Conservation (phyloP, 2,888 invertebrate genomes). For the Nomada ruficornis region DNA sequence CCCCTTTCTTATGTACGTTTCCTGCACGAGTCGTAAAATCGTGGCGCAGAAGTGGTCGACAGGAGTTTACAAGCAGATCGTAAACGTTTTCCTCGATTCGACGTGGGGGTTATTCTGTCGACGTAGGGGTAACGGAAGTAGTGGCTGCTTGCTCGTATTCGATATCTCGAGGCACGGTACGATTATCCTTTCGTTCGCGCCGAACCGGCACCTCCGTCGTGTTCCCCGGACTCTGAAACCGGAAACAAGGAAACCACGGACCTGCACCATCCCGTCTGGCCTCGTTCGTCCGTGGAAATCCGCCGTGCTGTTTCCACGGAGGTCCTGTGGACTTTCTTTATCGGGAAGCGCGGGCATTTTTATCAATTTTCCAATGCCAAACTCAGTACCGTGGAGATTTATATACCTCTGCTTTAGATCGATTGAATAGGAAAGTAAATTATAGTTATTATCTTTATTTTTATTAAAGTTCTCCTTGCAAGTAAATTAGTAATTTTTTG, state of each 20-base stretch:
- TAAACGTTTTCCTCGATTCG: conserved; percentile 57
- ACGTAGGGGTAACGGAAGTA: conserved; percentile 34
- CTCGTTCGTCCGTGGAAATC: conserved; percentile 8
- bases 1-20: conserved; percentile 34
- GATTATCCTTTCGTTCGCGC: conserved; percentile 53
- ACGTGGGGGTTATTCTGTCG: conserved; percentile 50
- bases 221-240: conserved; percentile 15
- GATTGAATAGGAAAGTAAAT: too few relatives aligned
- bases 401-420: too few relatives aligned
- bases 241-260: conserved; percentile 15
- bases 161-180: conserved; percentile 30
- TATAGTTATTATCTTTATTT: too few relatives aligned
- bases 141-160: conserved; percentile 39
- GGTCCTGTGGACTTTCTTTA: background rate
- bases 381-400: too few relatives aligned
- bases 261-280: conserved; percentile 8
- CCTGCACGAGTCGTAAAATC: conserved; percentile 58
- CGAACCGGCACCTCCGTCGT: conserved; percentile 13
- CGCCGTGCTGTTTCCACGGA: background rate
- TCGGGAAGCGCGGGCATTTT: background rate
- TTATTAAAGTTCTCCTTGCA: too few relatives aligned
- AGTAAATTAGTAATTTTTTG: too few relatives aligned
- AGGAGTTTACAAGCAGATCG: conserved; percentile 69
- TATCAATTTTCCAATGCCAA: too few relatives aligned
- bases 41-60: conserved; percentile 59